Base-by-base conservation (phyloP, 2,797 vertebrate species). In the Gallirallus australis region DNA sequence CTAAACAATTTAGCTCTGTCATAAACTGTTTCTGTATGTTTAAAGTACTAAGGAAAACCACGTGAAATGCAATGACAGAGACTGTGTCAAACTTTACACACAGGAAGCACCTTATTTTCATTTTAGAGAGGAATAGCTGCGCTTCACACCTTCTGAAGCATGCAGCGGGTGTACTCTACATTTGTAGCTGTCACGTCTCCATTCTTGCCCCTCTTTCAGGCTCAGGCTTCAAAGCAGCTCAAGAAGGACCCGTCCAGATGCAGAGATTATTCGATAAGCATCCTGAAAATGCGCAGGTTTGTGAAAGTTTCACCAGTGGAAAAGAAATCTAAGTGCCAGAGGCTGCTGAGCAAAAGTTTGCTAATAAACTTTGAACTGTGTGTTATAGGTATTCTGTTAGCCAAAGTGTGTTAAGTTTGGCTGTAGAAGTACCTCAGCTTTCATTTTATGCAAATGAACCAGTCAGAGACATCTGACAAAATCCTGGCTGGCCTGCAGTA, bases 291-390 rank as follows among this genome's bases (percentile, higher is more conserved):
- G 96, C 82, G 87, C 91, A 96, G 86, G 87, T 96, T 94, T 94
- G 83, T 96, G 84, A 93, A 96, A 96, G 84, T 59, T 73, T 53
- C 42, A 91, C 96, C 96, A 93, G 60, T 93, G 97, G 96, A 97
- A 98, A 98, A 96, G 85, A 96, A 93, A 85, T 45, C 21, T 16
- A 3, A 57, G 64, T 90, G 97, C 97, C 97, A 98, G 97, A 92
- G 80, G 52, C 91, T 93, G 78, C 85, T 96, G 95, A 96, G 89
- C 92, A 91, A 91, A 96, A 95, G 89, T 82, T 89, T 77, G 59
- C 96, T 96, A 97, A 98, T 97, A 97, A 97, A 96, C 88, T 91
- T 93, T 71, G 94, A 96, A 95, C 94, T 86, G 90, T 72, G 69
- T 91, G 52, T 96, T 96, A 97, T 57, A 96, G 81, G 85, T 91